Base-by-base conservation (phyloP, 2,888 invertebrate genomes). In the Ochropacha duplaris region DNA sequence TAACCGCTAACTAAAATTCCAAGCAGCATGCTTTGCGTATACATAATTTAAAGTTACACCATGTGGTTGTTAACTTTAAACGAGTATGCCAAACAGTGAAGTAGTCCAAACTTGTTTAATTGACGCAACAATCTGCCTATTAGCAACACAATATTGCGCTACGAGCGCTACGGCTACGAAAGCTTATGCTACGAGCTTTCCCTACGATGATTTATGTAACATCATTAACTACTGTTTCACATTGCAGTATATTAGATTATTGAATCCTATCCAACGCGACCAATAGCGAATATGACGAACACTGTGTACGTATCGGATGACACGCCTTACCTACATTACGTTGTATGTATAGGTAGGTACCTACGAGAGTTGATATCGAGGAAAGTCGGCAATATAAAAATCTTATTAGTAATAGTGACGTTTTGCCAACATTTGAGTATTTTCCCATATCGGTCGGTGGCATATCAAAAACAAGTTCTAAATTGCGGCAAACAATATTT, bases 31-130 rank as follows among this genome's bases (percentile, higher is more conserved):
- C 1, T n/a, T 36, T n/a, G n/a, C 36, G 36, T 36, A 36, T n/a
- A n/a, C 4, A n/a, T 36, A 39, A 16, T 6, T 39, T 31, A 16
- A 19, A n/a, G 44, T 44, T 6, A 9, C 1, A n/a, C 44, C 44
- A 9, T 44, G 19, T 19, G 36, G 44, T 44, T 44, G 44, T 44
- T 44, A 16, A 19, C 44, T 44, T 44, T 19, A 44, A 44, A 44
- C 19, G 44, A 44, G 44, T 44, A 44, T 19, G 44, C 19, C 44
- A 44, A 44, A 44, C 16, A 44, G 19, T 19, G 44, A n/a, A 19
- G 44, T 44, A 44, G n/a, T 44, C 19, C 44, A 44, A 44, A 44
- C 44, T 44, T 44, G 44, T 44, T 44, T 44, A 44, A 44, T 44
- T 44, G 9, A 9, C 1, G 28, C 28, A 28, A 28, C 28, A 28